Percentiles rank a stretch among this genome's conserved stretches.
Evolutionary conservation across 2,113 vertebrate genomes (phyloP).

Genomic region (Onychorhynchus coronatus): DNA sequence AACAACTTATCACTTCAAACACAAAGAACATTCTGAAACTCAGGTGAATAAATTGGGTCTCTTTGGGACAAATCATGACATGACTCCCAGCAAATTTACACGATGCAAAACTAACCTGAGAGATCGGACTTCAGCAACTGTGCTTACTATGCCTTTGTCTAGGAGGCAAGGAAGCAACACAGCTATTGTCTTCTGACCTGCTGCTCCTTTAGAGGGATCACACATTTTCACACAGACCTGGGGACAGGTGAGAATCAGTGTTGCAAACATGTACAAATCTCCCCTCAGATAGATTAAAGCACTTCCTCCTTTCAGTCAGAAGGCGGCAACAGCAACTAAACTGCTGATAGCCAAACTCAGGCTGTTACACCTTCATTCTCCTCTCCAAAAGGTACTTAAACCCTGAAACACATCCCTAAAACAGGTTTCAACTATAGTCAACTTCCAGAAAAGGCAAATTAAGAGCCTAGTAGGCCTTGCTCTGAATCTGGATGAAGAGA

Average conservation of each 20-base stretch:
- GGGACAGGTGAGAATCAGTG: conserved; percentile 20
- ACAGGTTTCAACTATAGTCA: background rate
- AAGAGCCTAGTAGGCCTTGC: background rate
- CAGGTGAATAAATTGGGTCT: background rate
- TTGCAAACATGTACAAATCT: background rate
- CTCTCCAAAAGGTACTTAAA: background rate
- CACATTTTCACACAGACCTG: conserved; percentile 97
- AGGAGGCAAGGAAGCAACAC: conserved; percentile 92
- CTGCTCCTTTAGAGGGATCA: conserved; percentile 86
- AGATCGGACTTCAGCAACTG: conserved; percentile 90
- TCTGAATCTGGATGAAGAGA: background rate
- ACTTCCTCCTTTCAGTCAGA: background rate
- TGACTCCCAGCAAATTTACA: accelerated
- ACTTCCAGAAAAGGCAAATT: background rate
- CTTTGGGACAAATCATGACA: background rate
- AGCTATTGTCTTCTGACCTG: conserved; percentile 86
- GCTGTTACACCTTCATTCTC: background rate
- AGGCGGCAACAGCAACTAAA: background rate
- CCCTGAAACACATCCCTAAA: background rate
- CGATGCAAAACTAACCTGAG: conserved; percentile 81
- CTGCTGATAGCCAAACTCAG: background rate
- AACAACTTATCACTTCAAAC: background rate
- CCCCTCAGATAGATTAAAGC: background rate
- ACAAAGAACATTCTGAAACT: background rate
- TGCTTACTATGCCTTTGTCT: conserved; percentile 93